phyloP scores from a whole-genome alignment of 2,113 vertebrate genomes.

The Nibea albiflora region DNA sequence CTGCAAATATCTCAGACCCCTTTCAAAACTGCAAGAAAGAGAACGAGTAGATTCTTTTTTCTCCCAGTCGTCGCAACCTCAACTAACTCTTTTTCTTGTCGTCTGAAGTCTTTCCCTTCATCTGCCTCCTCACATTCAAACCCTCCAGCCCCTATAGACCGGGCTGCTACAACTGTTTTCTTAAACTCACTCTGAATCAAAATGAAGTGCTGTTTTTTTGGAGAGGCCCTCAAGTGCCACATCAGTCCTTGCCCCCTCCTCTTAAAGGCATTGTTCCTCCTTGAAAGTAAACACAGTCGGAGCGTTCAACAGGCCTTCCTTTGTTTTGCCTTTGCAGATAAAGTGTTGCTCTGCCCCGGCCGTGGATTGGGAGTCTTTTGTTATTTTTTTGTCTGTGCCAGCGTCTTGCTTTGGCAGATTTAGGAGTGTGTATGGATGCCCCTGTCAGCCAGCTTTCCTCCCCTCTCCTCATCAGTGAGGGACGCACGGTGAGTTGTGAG shows the following conservation, averaged over 20 bases:
- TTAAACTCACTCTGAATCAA: constrained; percentile 59
- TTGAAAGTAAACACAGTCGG: constrained; percentile 67
- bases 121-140: constrained; percentile 18
- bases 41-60: too few relatives aligned
- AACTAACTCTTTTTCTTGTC: constrained; percentile 23
- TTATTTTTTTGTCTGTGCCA: constrained; percentile 70
- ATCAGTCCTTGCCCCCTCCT: constrained; percentile 64
- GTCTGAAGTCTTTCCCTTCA: background rate
- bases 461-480: constrained; percentile 31
- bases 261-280: constrained; percentile 70
- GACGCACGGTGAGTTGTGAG: constrained; percentile 21
- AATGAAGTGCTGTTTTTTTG: constrained; percentile 61
- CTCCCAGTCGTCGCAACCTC: background rate
- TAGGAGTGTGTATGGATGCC: constrained; percentile 64
- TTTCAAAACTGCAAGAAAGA: background rate
- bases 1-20: too few relatives aligned
- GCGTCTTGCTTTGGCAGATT: constrained; percentile 67
- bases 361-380: constrained; percentile 46
- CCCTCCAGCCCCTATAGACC: constrained; percentile 20
- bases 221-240: constrained; percentile 59
- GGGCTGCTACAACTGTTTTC: constrained; percentile 57
- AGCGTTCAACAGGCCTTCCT: constrained; percentile 67
- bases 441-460: constrained; percentile 66
- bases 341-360: constrained; percentile 54
- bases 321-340: constrained; percentile 73